Conservation (phyloP, 1,140 invertebrate species). For the Ericerus pela region DNA sequence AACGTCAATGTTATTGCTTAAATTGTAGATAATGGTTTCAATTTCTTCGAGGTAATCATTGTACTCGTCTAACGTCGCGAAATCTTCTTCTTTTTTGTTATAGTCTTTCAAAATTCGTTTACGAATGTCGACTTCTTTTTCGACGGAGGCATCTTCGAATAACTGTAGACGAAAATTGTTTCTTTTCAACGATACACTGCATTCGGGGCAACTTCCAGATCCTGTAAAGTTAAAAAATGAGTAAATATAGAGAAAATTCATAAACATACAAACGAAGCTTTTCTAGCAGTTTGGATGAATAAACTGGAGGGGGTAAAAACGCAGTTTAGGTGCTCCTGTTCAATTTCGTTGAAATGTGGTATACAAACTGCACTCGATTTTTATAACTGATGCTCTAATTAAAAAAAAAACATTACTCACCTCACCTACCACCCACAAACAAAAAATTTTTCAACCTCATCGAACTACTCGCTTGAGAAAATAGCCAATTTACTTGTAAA, state of each 20-base stretch:
- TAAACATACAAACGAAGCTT: neutral
- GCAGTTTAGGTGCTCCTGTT: no score
- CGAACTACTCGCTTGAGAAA: no score
- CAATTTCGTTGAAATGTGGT: no score
- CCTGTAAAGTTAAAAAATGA: constrained; percentile 45
- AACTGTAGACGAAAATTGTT: constrained; percentile 86
- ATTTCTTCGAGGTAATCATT: constrained; percentile 90
- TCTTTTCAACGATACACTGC: constrained; percentile 66
- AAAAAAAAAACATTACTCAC: no score
- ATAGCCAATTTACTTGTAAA: no score
- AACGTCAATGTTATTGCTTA: constrained; percentile 80
- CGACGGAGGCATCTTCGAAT: constrained; percentile 90
- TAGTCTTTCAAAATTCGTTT: constrained; percentile 77
- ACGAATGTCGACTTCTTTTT: constrained; percentile 94
- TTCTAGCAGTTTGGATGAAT: neutral
- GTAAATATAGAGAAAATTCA: constrained; percentile 8
- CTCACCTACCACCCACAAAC: no score
- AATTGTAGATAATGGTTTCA: constrained; percentile 80
- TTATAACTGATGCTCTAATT: no score
- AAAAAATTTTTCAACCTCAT: no score
- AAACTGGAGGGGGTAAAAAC: no score
- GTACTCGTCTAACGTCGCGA: constrained; percentile 59
- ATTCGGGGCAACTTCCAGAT: constrained; percentile 83
- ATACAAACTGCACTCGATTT: no score
- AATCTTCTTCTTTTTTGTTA: constrained; percentile 85